Conservation (phyloP, 2,888 invertebrate genomes). For the Macrostomum cliftonense region DNA sequence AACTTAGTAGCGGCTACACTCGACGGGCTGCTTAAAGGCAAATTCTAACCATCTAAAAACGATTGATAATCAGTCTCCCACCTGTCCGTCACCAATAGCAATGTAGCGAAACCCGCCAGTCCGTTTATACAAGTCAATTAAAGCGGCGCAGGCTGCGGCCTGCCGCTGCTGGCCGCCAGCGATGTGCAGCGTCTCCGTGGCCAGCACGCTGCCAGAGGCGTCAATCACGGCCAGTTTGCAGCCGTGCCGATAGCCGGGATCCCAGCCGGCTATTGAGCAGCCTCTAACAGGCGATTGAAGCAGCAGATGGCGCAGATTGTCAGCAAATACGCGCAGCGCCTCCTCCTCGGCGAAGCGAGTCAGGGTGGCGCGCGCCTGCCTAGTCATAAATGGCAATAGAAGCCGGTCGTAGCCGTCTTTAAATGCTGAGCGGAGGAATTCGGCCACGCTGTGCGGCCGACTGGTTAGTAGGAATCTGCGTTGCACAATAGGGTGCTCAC, state of each 20-base stretch:
- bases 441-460: background rate
- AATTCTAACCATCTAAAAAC: too few relatives aligned
- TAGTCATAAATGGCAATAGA: slow-evolving; percentile 28
- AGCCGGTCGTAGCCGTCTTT: slow-evolving; percentile 48
- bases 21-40: too few relatives aligned
- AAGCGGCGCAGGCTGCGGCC: background rate
- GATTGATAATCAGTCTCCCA: too few relatives aligned
- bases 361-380: slow-evolving; percentile 47
- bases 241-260: slow-evolving; percentile 71
- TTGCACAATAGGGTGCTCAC: too few relatives aligned
- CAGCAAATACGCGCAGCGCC: slow-evolving; percentile 63
- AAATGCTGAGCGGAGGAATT: slow-evolving; percentile 18
- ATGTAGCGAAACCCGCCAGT: slow-evolving; percentile 43
- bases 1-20: too few relatives aligned
- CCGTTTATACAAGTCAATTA: background rate
- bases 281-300: slow-evolving; percentile 55
- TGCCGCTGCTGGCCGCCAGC: background rate
- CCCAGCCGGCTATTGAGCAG: slow-evolving; percentile 57
- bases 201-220: background rate
- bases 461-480: too few relatives aligned
- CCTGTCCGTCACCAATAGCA: too few relatives aligned
- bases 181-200: background rate
- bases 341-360: slow-evolving; percentile 58
- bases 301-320: slow-evolving; percentile 62
- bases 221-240: slow-evolving; percentile 65